Evolutionary conservation across 2,888 invertebrate genomes (phyloP).

Genomic region (Archips xylosteana): DNA sequence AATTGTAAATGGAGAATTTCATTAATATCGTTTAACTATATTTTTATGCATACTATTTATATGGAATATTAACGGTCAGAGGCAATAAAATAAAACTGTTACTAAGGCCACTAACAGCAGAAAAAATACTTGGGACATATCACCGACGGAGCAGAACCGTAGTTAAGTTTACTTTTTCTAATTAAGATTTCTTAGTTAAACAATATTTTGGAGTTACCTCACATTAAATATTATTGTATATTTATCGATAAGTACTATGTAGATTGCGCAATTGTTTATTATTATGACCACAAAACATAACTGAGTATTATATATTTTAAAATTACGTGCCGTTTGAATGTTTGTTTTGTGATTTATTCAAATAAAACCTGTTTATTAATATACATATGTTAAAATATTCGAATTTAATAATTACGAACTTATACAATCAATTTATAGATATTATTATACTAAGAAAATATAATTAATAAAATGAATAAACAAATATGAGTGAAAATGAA

Average conservation of each 20-base stretch:
- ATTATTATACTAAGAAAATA: conserved; percentile 86
- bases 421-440: conserved; percentile 86
- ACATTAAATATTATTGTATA: conserved; percentile 54
- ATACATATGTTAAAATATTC: conserved; percentile 86
- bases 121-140: conserved; percentile 58
- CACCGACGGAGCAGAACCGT: conserved; percentile 50
- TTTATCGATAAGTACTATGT: conserved; percentile 61
- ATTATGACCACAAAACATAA: conserved; percentile 65
- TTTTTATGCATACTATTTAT: background rate
- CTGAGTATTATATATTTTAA: conserved; percentile 65
- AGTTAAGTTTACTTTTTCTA: conserved; percentile 55
- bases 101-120: conserved; percentile 41
- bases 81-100: background rate
- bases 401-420: conserved; percentile 86
- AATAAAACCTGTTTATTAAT: conserved; percentile 86
- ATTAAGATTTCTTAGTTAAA: conserved; percentile 45
- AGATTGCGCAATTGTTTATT: conserved; percentile 71
- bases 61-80: background rate
- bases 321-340: conserved; percentile 68
- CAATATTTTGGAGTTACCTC: conserved; percentile 54
- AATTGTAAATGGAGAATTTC: too few relatives aligned
- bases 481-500: conserved; percentile 83
- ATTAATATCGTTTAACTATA: too few relatives aligned
- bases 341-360: conserved; percentile 79
- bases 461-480: conserved; percentile 85